Conservation (phyloP, 2,888 invertebrate genomes). For the Trichopria drosophilae region DNA sequence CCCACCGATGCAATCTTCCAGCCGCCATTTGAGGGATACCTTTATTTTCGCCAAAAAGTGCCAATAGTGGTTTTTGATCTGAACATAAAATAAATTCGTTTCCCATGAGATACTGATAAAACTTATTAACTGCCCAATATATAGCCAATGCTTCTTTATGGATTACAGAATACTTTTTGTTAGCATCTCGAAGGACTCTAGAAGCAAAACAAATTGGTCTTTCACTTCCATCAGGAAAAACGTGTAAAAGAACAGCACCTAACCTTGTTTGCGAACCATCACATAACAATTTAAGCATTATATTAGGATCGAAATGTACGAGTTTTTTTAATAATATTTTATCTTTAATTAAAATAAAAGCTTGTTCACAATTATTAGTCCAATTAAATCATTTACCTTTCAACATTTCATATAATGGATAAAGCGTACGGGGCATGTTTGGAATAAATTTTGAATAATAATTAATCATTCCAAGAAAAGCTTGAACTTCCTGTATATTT, state of each 20-base stretch:
- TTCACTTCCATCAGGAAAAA: conserved; percentile 37
- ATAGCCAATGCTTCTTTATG: conserved; percentile 47
- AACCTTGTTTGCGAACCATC: conserved; percentile 35
- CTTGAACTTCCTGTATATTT: conserved; percentile 36
- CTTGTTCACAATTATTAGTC: background rate
- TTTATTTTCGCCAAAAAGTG: conserved; percentile 42
- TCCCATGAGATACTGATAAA: too few species aligned
- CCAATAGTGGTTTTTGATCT: conserved; percentile 45
- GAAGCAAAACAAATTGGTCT: conserved; percentile 43
- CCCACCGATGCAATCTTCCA: conserved; percentile 44
- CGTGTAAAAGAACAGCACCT: conserved; percentile 39
- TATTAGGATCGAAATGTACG: conserved; percentile 15
- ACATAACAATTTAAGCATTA: conserved; percentile 12
- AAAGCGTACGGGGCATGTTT: conserved; percentile 38
- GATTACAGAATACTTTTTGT: conserved; percentile 46
- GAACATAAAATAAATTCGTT: conserved; percentile 40
- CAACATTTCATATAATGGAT: conserved; percentile 44
- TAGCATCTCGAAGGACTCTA: conserved; percentile 39
- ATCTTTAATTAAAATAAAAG: background rate
- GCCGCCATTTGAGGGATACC: conserved; percentile 45
- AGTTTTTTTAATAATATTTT: background rate
- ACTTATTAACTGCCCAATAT: too few species aligned
- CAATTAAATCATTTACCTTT: background rate
- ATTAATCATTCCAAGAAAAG: conserved; percentile 48
- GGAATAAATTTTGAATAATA: conserved; percentile 51